These are phyloP conservation scores for Drosophila tristis DNA, from an alignment of 1,140 invertebrate species.

Conservation along the genomic window DNA sequence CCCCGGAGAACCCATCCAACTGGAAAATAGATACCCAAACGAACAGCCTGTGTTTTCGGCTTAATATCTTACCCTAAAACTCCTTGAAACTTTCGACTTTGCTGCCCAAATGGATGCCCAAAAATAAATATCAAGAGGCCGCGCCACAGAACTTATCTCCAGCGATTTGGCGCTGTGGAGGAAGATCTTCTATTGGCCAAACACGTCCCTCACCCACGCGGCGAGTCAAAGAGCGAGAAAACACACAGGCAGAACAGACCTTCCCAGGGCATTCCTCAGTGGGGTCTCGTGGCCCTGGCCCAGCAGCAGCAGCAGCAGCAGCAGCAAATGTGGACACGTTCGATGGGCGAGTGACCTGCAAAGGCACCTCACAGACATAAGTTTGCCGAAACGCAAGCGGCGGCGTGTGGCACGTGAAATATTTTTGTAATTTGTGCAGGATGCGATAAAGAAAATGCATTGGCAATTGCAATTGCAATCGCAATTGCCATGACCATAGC, in stretches of 20 bases:
- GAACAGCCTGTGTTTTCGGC: too few relatives aligned
- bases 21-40: too few relatives aligned
- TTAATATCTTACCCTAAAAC: too few relatives aligned
- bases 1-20: too few relatives aligned
- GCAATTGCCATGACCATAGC: slow-evolving; percentile 8
- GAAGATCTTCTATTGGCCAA: slow-evolving; percentile 10
- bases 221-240: slow-evolving; percentile 49
- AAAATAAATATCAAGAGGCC: too few relatives aligned
- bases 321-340: slow-evolving; percentile 60
- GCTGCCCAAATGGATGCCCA: too few relatives aligned
- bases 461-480: slow-evolving; percentile 39
- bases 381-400: slow-evolving; percentile 10
- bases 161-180: slow-evolving; percentile 1
- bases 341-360: slow-evolving; percentile 54
- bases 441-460: slow-evolving; percentile 71
- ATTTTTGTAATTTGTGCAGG: slow-evolving; percentile 71
- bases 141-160: too few relatives aligned
- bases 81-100: too few relatives aligned
- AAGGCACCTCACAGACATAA: slow-evolving; percentile 32
- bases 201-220: slow-evolving; percentile 50
- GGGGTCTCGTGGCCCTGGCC: background rate
- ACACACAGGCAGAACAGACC: background rate
- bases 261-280: slow-evolving; percentile 30
- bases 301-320: background rate
- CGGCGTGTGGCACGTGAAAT: slow-evolving; percentile 52